Evolutionary conservation across 2,797 vertebrate genomes (phyloP), one percentile per base, ranked within the genome.

Genomic region (Glossophaga mutica): DNA sequence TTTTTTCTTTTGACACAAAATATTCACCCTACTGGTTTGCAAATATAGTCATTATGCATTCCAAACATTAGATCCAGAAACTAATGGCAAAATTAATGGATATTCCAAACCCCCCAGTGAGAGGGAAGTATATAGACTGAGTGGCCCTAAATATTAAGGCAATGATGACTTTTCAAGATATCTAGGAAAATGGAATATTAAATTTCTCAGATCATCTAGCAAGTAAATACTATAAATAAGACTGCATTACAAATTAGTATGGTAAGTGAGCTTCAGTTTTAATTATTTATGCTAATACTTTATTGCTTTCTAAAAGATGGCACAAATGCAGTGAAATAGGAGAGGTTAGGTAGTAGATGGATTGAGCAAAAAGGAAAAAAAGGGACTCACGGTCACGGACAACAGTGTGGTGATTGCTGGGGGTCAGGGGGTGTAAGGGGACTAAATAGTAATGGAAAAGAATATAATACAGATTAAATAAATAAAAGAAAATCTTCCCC

Each of bases 71-170:
- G 42, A 94, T 70, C 34, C 37, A 95, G 76, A 94, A 96, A 86
- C 39, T 96, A 97, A 95, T 90, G 90, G 46, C 42, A 96, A 92
- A 96, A 94, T 96, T 96, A 98, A 93, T 97, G 77, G 84, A 65
- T 97, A 57, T 82, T 22, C 32, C 34, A 96, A 92, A 4, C 76
- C 65, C 90, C 90, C 84, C 77, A 50, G 6, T 94, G 94, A 93
- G 87, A 96, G 87, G 77, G 87, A 95, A 95, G 96, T 93, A 90
- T 10, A 96, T 55, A 48, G 52, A 88, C 2, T 70, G 22, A 88
- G 2, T 70, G 44, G 8, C 48, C 44, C 55, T 97, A 94, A 95
- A 95, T 83, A 92, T 71, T 81, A 90, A 93, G 55, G 21, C 39
- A 90, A 50, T 94, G 94, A 96, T 93, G 52, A 92, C 44, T 96